Percentiles rank a stretch among this genome's conserved stretches.
Evolutionary conservation across 64 coral and sea anemone species (phyloP).

Genomic region (Platygyra sinensis): DNA sequence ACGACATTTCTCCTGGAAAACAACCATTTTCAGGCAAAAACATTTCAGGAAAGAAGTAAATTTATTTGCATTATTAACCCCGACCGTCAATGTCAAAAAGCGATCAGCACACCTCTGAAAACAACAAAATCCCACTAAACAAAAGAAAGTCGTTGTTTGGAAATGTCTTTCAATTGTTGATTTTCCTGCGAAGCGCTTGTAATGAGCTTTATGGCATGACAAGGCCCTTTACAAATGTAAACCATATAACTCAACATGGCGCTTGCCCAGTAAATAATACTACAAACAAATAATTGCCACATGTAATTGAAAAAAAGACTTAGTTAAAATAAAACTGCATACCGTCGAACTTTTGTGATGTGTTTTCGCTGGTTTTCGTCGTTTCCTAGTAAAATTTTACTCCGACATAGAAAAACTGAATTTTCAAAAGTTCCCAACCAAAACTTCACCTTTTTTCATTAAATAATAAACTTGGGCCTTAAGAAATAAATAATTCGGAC

Average conservation of each 20-base stretch:
- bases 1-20: background rate
- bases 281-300: constrained; percentile 11
- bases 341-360: background rate
- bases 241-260: constrained; percentile 1
- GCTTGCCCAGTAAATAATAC: constrained; percentile 27
- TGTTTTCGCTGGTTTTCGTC: background rate
- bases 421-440: background rate
- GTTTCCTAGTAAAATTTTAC: background rate
- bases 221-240: constrained; percentile 24
- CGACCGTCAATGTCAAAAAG: constrained; percentile 11
- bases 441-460: background rate
- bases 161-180: constrained; percentile 10
- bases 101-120: constrained; percentile 36
- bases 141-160: constrained; percentile 9
- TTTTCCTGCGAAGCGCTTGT: background rate
- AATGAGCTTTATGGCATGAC: background rate
- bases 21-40: background rate
- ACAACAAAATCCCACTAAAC: constrained; percentile 9
- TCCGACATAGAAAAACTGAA: too few relatives aligned
- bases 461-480: background rate
- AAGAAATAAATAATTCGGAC: background rate
- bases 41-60: background rate
- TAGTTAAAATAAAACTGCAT: background rate
- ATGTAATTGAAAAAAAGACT: too few relatives aligned
- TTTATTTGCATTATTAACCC: background rate